A percentile compares a stretch with the other conserved stretches of the same genome.
Evolutionary conservation across 1,140 invertebrate species (phyloP).

Genomic region (Batillaria attramentaria): DNA sequence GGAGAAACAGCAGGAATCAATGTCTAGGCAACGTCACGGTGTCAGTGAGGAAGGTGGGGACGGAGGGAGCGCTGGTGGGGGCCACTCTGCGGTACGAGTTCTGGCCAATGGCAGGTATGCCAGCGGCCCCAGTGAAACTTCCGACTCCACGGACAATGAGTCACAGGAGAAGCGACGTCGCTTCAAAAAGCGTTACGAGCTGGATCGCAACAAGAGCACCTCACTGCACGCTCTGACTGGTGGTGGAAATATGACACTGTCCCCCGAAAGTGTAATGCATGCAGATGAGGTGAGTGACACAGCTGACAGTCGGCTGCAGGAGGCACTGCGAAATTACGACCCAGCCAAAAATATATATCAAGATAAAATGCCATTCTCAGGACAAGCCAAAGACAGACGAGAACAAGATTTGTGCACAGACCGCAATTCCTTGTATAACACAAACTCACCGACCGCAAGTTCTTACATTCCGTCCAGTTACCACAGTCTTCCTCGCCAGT

Average conservation of each 20-base stretch:
- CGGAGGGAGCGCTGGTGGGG: neutral
- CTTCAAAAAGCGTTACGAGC: constrained; percentile 48
- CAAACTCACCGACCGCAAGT: neutral
- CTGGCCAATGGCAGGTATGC: constrained; percentile 11
- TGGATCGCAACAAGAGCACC: constrained; percentile 55
- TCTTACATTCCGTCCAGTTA: constrained; percentile 4
- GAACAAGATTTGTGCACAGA: no score
- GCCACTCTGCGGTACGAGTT: constrained; percentile 32
- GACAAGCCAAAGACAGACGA: no score
- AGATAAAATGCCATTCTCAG: no score
- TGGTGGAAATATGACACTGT: neutral
- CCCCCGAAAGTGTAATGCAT: neutral
- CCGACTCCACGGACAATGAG: constrained; percentile 67
- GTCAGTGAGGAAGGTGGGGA: neutral
- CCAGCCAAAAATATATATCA: no score
- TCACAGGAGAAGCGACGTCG: constrained; percentile 46
- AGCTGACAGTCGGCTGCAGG: neutral
- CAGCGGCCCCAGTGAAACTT: constrained; percentile 47
- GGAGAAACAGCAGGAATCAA: neutral
- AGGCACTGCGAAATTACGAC: no score
- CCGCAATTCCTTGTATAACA: no score
- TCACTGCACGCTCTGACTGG: constrained; percentile 49
- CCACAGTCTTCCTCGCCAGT: constrained; percentile 15
- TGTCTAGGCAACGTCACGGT: no score
- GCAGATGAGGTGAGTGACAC: neutral